Base-by-base conservation (phyloP, 2,888 invertebrate species). In the Palloptera scutellata region DNA sequence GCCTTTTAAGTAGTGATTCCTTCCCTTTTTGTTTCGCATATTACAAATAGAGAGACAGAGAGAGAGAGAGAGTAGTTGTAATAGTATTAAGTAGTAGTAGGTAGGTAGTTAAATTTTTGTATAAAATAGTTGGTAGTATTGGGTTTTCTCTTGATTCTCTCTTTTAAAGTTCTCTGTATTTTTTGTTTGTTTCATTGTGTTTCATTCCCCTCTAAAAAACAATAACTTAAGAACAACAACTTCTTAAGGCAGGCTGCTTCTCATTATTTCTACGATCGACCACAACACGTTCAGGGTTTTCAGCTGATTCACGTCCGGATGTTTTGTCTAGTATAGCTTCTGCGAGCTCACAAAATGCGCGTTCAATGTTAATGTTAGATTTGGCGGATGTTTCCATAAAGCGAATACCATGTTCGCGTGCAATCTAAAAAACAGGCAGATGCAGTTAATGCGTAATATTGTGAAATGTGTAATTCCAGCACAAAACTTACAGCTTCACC, bases 321-420 rank as follows among this genome's bases (percentile, higher is more conserved):
- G 93, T 92, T 88, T 97, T 97, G 86, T 96, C 95, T 80, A 97
- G 88, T 86, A 98, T 96, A 79, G 96, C 95, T 88, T 96, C 94
- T 64, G 97, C 95, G 84, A 97, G 87, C 87, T 97, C 95, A 81
- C 93, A 92, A 88, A 98, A 98, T 69, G 97, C 97, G 83, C 92
- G 91, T 83, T 97, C 97, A 81, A 98, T 97, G 87, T 98, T 98
- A 81, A 96, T 94, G 86, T 97, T 96, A 67, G 95, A 93, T 88
- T 98, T 98, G 72, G 98, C 98, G 73, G 97, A 97, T 68, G 98
- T 98, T 89, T 98, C 98, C 93, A 97, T 94, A 88, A 98, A 98
- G 75, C 95, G 90, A 85, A 98, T 96, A 78, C 94, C 89, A 87
- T 98, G 97, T 87, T 98, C 97, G 80, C 93, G 89, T 53, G 96